Evolutionary conservation across 2,797 vertebrate species (phyloP).

Genomic region (Gymnopithys bicolor): DNA sequence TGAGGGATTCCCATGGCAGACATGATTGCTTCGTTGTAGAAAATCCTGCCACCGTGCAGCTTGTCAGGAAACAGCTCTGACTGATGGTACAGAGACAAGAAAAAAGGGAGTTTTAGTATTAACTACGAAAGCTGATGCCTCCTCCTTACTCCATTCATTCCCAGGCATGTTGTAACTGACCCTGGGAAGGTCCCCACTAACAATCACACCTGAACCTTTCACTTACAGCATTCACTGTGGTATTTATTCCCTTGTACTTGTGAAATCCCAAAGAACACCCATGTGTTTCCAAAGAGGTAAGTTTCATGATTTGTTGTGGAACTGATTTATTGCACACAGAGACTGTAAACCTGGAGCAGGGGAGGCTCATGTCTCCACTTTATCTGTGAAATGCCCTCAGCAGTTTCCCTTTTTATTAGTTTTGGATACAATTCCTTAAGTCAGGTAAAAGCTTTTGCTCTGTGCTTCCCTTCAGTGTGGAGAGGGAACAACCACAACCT

Average conservation of each 20-base stretch:
- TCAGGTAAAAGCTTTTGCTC: neutral
- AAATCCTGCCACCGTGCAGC: conserved; percentile 84
- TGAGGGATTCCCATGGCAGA: conserved; percentile 89
- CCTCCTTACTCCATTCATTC: neutral
- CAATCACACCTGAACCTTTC: neutral
- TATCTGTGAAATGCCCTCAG: neutral
- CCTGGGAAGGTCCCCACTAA: neutral
- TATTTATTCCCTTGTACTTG: neutral
- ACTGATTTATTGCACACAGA: neutral
- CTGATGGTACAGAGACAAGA: conserved; percentile 61
- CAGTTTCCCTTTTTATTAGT: neutral
- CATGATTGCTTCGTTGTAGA: conserved; percentile 91
- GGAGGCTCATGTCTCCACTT: neutral
- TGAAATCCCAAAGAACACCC: neutral
- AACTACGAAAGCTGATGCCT: accelerated
- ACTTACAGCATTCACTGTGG: accelerated
- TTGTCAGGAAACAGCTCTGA: conserved; percentile 92
- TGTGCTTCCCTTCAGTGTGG: neutral
- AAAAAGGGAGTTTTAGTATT: neutral
- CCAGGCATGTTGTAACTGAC: accelerated
- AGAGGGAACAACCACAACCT: neutral
- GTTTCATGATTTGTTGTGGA: neutral
- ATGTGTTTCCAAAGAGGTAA: neutral
- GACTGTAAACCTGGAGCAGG: neutral
- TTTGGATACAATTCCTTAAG: neutral